Base-by-base conservation (phyloP, 2,888 invertebrate species). In the Melanotus villosus region DNA sequence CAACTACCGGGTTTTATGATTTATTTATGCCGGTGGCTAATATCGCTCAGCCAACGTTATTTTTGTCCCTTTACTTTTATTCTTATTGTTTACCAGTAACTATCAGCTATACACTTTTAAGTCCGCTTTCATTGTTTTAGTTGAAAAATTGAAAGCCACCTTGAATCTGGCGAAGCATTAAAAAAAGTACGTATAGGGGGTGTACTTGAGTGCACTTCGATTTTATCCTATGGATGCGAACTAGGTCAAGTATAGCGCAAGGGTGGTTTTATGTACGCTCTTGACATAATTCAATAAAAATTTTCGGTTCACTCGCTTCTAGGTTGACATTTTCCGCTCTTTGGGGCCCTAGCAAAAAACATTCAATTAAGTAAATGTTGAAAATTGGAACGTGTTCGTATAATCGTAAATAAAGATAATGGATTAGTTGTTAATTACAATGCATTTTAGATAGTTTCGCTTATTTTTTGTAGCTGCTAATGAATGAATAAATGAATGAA, bases 1-100 rank as follows among this genome's bases (percentile, higher is more conserved):
- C 65, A 59, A 50, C 65, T 56, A 63, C 69, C 64, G 62, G 57
- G 50, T 63, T 72, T 70, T 70, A 73, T 75, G 75, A 75, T 75
- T 75, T 75, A 75, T 75, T 75, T 73, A 72, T 65, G 69, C 66
- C 45, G 65, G 65, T 63, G 66, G 71, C 67, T 73, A 74, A 74
- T 73, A 68, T 71, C 65, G 62, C 70, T 52, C 16, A 65, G 62
- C 68, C 62, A 68, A 56, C 54, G 58, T 57, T 72, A 70, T 73
- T 70, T 70, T 68, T 58, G 63, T 68, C 62, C n/a, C 56, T 26
- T 52, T 54, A 32, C 52, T 50, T 16, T 45, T 34, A 16, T 14
- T 50, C 26, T 36, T 47, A 38, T 43, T 32, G 52, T 9, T 54
- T 26, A 16, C 2, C 34, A 1, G 32, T n/a, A 43, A 2, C 19